phyloP scores from a whole-genome alignment of 92 coral and sea anemone species.

The Pocillopora meandrina region DNA sequence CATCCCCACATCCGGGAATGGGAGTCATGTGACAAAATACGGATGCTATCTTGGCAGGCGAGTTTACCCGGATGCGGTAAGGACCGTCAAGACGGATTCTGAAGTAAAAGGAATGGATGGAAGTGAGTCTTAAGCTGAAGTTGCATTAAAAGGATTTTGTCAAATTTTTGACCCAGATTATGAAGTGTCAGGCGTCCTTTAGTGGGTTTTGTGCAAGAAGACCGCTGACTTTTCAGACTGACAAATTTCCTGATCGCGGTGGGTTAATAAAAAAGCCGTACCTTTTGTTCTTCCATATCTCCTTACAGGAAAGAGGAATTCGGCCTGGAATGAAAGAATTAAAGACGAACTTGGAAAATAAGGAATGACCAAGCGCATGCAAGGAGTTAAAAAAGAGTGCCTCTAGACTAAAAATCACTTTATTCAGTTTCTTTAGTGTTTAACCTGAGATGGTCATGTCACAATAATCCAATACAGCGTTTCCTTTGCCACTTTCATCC shows the following conservation, averaged over 20 bases:
- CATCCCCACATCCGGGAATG: slow-evolving; percentile 78
- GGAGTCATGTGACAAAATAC: slow-evolving; percentile 81
- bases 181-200: no score
- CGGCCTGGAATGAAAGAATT: slow-evolving; percentile 2
- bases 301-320: slow-evolving; percentile 58
- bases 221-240: no score
- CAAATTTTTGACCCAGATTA: no score
- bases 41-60: slow-evolving; percentile 7
- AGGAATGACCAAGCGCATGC: no score
- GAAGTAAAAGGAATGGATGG: not conserved
- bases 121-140: not conserved
- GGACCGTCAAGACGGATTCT: slow-evolving; percentile 39
- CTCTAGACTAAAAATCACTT: no score
- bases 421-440: no score
- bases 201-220: no score
- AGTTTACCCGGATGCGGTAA: slow-evolving; percentile 11
- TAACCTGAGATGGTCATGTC: no score
- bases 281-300: slow-evolving; percentile 52
- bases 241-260: not conserved
- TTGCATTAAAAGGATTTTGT: not conserved
- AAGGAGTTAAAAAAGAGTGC: no score
- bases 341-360: no score
- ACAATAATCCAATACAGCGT: no score
- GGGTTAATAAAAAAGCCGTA: not conserved
- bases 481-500: no score